Conservation (phyloP, 2,797 vertebrate genomes). For the Sebastes nivosus region DNA sequence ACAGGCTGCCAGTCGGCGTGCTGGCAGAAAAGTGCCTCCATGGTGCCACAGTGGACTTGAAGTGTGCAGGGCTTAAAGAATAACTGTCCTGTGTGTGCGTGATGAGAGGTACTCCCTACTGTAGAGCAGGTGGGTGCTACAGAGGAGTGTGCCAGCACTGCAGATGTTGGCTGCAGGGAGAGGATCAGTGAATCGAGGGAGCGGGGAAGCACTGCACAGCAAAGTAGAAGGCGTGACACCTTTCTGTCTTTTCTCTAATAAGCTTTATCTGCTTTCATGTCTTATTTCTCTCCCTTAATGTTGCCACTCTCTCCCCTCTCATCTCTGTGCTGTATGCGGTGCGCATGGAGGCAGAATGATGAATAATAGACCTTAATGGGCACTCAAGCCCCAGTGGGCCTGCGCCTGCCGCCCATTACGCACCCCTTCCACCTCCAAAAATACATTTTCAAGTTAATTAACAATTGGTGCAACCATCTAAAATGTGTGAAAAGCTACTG, state of each 20-base stretch:
- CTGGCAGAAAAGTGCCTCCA: not conserved
- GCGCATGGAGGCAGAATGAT: not conserved
- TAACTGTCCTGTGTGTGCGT: not conserved
- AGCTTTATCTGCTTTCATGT: not conserved
- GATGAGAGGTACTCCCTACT: slow-evolving; percentile 3
- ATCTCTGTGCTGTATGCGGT: not conserved
- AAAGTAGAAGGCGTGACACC: not conserved
- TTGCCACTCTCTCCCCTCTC: not conserved
- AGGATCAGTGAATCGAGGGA: not conserved
- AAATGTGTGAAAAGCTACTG: not conserved
- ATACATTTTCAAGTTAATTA: not conserved
- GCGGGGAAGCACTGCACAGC: slow-evolving; percentile 6
- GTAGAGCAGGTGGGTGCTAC: slow-evolving; percentile 49
- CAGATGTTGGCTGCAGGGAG: slow-evolving; percentile 29
- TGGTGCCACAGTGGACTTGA: not conserved
- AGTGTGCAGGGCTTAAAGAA: not conserved
- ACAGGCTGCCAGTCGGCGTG: not conserved
- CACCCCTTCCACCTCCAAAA: not conserved
- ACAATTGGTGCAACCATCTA: not conserved
- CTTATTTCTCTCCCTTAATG: not conserved
- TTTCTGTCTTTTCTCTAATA: not conserved
- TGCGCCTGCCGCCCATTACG: not conserved
- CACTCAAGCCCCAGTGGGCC: not conserved
- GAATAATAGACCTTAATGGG: not conserved
- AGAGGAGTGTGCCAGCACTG: slow-evolving; percentile 54